Evolutionary conservation across 2,797 vertebrate genomes (phyloP), one percentile per base, ranked within the genome.

Genomic region (Sandelia bainsii): DNA sequence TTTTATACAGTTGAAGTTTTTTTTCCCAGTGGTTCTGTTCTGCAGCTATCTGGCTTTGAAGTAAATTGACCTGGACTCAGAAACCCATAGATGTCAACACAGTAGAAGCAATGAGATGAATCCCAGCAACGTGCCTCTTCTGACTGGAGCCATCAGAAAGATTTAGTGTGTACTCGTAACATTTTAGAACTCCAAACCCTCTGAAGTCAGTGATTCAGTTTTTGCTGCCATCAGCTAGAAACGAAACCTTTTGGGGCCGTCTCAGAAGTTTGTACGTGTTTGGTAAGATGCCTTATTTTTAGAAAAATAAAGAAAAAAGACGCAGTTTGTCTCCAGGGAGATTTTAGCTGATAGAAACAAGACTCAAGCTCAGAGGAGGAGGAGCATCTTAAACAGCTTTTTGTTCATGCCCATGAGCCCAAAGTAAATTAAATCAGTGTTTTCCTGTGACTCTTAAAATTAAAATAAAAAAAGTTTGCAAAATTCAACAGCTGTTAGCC

Each of bases 41-140:
- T 81, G 77, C 69, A 59, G 76, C 72, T 68, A 75, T 82, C 79
- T 81, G 80, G n/a, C 48, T 57, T 59, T 46, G n/a, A 81, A 52
- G 81, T 56, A 20, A 76, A 64, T 58, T 45, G 49, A 58, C 60
- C 57, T 14, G 59, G 58, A 45, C 32, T 65, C 48, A 59, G 48
- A 70, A 59, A 73, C 40, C 57, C 54, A 42, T 3, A 45, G 23
- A 12, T 12, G 9, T 58, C 29, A 14, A 27, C 44, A 22, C 12
- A 11, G 3, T 11, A 16, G 58, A 76, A 68, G 34, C 62, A 13
- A 16, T 13, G 42, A 71, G 56, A 73, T 2, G 48, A 40, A 20
- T 2, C 13, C 53, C 53, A 3, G 16, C 39, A 34, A 23, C 32
- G 8, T 11, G 34, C 19, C 46, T 34, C 40, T 12, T 20, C 39